Evolutionary conservation across 2,797 vertebrate species (phyloP), one percentile per base, ranked within the genome.

Genomic region (Micrastur ruficollis): DNA sequence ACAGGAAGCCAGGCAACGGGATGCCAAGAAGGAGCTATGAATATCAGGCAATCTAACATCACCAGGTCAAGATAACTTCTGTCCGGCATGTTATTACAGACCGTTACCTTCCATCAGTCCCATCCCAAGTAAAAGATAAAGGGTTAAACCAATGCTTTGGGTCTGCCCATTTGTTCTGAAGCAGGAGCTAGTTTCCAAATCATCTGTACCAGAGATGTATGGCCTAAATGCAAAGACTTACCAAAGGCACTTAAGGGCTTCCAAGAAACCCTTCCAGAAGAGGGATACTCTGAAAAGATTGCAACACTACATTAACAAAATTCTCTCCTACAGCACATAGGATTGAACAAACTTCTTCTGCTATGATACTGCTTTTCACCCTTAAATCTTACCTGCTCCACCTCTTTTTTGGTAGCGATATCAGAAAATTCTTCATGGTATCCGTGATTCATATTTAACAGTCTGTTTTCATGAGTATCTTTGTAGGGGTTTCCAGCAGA

Each of bases 361-460:
- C 26, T 61, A n/a, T 36, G 36, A 40, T 46, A 70, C 9, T 61
- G 32, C 36, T 70, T 79, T 85, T 79, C 11, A 4, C 23, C 21
- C 32, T 79, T 79, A 72, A 63, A 11, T 68, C 68, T 79, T 81
- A 58, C 32, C 36, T 91, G 71, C 63, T 89, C 86, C 42, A 63
- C 49, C 65, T 83, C 80, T 32, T 68, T 95, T 96, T 93, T 93
- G 90, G 74, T 86, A 94, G 91, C 12, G 10, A 26, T 58, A 75
- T 63, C 5, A 14, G 67, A 50, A 86, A 86, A 95, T 86, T 85
- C 95, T 92, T 92, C 49, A 58, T 89, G 89, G 82, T 89, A 90
- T 76, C 81, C 96, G 68, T 91, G 95, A 90, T 95, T 94, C 89
- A 80, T 91, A 52, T 92, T 91, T 97, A 97, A 96, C 83, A 95